Percentiles rank a stretch among this genome's conserved stretches.
phyloP scores from a whole-genome alignment of 2,797 vertebrate genomes.

The Esox lucius region DNA sequence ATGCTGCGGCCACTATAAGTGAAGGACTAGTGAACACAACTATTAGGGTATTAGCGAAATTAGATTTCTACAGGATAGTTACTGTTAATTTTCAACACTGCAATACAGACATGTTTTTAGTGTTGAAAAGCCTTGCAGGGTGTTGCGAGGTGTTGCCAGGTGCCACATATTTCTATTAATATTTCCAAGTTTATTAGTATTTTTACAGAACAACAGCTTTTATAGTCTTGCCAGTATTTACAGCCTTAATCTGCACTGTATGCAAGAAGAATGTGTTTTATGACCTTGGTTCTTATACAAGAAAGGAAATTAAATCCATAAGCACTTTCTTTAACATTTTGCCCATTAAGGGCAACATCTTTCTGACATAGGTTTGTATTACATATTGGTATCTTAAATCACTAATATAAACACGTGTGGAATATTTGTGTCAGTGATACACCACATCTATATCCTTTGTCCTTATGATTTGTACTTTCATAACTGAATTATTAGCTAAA shows the following conservation, averaged over 20 bases:
- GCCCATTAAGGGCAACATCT: not conserved
- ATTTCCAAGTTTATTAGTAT: no score
- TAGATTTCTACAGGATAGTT: not conserved
- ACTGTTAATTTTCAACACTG: not conserved
- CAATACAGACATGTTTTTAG: not conserved
- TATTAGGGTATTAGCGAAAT: not conserved
- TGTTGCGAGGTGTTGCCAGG: conserved; percentile 6
- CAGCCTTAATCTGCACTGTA: not conserved
- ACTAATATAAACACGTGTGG: no score
- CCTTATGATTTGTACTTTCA: not conserved
- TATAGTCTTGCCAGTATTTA: not conserved
- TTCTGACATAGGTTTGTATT: not conserved
- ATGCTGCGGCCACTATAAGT: no score
- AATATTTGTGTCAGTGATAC: not conserved
- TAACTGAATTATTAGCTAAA: no score
- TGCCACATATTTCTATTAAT: not conserved
- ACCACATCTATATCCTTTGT: conserved; percentile 1
- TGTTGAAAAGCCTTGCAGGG: not conserved
- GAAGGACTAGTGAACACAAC: not conserved
- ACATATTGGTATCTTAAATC: no score
- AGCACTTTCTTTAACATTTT: conserved; percentile 7
- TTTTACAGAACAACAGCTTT: not conserved
- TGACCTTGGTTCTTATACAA: conserved; percentile 25
- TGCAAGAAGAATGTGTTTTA: not conserved
- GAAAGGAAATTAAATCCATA: conserved; percentile 28